Evolutionary conservation across 2,797 vertebrate genomes (phyloP), one percentile per base, ranked within the genome.

Genomic region (Thaleichthys pacificus): DNA sequence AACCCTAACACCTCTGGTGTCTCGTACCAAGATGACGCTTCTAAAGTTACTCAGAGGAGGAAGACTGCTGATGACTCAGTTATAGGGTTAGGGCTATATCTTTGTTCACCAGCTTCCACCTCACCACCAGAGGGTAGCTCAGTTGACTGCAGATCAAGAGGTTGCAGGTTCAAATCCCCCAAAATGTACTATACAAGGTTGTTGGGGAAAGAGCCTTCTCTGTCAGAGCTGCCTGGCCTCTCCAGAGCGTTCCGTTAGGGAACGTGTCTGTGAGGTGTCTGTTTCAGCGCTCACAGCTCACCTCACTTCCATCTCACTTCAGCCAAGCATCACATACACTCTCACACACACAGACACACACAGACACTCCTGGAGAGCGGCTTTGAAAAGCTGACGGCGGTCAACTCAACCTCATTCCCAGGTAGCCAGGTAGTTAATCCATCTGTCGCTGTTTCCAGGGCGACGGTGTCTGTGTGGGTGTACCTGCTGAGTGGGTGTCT

Each of bases 381-480:
- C 8, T 54, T 54, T n/a, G 17, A 54, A n/a, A 54, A 17, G 51
- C 15, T 54, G 15, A 54, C 51, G 3, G 19, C 19, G 17, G 17
- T n/a, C 19, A 54, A 54, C 15, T 54, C 5, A n/a, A 19, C 51
- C 51, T 54, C 17, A 19, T 54, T n/a, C 51, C 51, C 15, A n/a
- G 17, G 15, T 54, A 54, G 19, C 51, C 19, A 54, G 15, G 19
- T 54, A 17, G 51, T 54, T 35, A 42, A 70, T 84, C 70, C 75
- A 22, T 1, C 47, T 56, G 75, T 70, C 54, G 19, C 67, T 74
- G 75, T 73, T 86, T 76, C 68, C 82, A 98, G 96, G 86, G 91
- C 95, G 89, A 90, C 96, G 0, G 42, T 97, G 82, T 98, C 96
- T 5, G 70, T 95, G 87, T 98, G 97, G 96, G 85, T 99, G n/a